Base-by-base conservation (phyloP, 2,797 vertebrate species). In the Argya squamiceps region DNA sequence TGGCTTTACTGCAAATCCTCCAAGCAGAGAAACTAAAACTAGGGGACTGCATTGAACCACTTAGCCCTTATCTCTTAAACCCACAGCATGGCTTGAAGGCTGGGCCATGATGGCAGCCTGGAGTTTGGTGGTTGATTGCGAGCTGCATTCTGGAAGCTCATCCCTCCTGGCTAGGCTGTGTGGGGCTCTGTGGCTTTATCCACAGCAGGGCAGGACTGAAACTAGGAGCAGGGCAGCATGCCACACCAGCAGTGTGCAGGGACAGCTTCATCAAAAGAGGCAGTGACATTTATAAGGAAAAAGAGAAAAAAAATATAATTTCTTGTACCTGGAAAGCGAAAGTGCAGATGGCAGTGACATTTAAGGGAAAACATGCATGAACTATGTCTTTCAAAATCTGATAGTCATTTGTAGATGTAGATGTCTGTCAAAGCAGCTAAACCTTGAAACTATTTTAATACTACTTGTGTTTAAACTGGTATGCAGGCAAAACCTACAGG, bases 1-100 rank as follows among this genome's bases (percentile, higher is more conserved):
- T 63, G 50, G 81, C 47, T 91, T 87, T 73, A 65, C 74, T 65
- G n/a, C 52, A 91, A 73, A 87, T 89, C 47, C 63, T 87, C 23
- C 55, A 84, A 55, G 65, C 24, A 86, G 62, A 60, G 14, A 60
- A 32, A 56, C 34, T 60, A 58, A 68, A 68, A 26, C 58, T 34
- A 11, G 2, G 24, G 43, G 30, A 84, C 53, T 64, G 67, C 13
- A 10, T 1, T 32, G 73, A 75, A 62, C 62, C 64, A 18, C 63
- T 73, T 62, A 84, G 43, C 12, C 43, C 16, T 81, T 81, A 78
- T 34, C 53, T 90, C 74, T 75, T 58, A 75, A 71, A 64, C 23
- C 52, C 27, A 49, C 23, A 86, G 15, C 4, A 17, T 1, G 1
- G 27, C 46, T 78, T 41, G 47, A 75, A 69, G 56, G 36, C n/a